These are phyloP conservation scores for Coenobita brevimanus DNA, from an alignment of 1,140 invertebrate species.

Conservation along the genomic window DNA sequence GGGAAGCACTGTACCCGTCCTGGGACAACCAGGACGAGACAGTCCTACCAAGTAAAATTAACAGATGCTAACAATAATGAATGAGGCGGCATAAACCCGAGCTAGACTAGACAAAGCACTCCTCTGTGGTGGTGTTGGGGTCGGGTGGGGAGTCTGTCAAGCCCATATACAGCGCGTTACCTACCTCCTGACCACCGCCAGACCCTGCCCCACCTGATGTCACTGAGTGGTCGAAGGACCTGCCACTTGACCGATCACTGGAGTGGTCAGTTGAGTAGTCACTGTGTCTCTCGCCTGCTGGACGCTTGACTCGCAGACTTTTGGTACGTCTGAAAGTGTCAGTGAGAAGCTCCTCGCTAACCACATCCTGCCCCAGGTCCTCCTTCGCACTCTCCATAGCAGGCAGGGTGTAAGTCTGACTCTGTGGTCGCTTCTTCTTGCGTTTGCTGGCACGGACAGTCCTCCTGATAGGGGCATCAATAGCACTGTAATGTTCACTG, in stretches of 20 bases:
- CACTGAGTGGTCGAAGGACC: slow-evolving; percentile 24
- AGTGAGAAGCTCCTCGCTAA: not conserved
- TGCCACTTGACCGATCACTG: slow-evolving; percentile 45
- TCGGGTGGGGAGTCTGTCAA: slow-evolving; percentile 47
- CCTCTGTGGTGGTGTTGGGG: slow-evolving; percentile 25
- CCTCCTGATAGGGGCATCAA: slow-evolving; percentile 46
- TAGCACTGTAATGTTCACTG: slow-evolving; percentile 48
- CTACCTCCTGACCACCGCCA: not conserved
- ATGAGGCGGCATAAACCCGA: not conserved
- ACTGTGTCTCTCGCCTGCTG: slow-evolving; percentile 1
- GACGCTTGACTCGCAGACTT: slow-evolving; percentile 32
- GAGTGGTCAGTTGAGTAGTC: slow-evolving; percentile 37
- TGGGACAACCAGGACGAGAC: not conserved
- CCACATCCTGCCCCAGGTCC: not conserved
- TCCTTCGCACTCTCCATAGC: not conserved
- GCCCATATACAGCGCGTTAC: slow-evolving; percentile 35
- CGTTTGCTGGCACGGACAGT: slow-evolving; percentile 42
- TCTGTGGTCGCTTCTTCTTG: slow-evolving; percentile 45
- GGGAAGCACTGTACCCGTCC: not conserved
- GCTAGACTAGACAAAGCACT: slow-evolving; percentile 56
- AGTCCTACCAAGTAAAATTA: not conserved
- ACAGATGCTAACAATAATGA: not conserved
- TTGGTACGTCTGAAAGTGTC: slow-evolving; percentile 52
- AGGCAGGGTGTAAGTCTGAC: slow-evolving; percentile 29
- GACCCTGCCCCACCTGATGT: not conserved